Evolutionary conservation across 2,113 vertebrate species (phyloP).

Genomic region (Cyprinodon brontotheroides): DNA sequence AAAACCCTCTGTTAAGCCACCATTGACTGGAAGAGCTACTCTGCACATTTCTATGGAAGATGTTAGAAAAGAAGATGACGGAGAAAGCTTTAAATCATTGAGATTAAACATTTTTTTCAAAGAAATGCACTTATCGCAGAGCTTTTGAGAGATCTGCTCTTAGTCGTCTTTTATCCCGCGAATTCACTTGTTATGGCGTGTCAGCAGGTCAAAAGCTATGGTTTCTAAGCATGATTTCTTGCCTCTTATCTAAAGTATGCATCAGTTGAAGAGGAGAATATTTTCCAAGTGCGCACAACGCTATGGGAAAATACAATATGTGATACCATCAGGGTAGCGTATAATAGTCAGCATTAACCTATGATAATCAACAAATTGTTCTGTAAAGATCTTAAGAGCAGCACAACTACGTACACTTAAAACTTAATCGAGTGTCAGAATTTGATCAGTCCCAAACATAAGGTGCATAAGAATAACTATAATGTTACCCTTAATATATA

Average conservation of each 20-base stretch:
- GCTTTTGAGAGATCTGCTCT: slow-evolving; percentile 31
- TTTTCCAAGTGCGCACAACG: background rate
- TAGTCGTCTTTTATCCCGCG: slow-evolving; percentile 6
- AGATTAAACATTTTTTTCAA: slow-evolving; percentile 59
- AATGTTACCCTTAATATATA: too few species aligned
- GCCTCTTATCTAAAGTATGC: background rate
- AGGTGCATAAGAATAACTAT: too few species aligned
- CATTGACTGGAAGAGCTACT: slow-evolving; percentile 58
- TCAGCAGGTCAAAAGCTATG: background rate
- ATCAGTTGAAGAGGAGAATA: background rate
- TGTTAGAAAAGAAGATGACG: slow-evolving; percentile 45
- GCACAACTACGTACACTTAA: too few species aligned
- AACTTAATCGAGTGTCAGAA: too few species aligned
- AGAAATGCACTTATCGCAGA: slow-evolving; percentile 53
- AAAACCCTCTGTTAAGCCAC: slow-evolving; percentile 61
- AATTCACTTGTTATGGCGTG: background rate
- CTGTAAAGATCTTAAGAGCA: too few species aligned
- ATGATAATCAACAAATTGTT: too few species aligned
- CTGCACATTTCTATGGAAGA: slow-evolving; percentile 50
- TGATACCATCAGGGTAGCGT: background rate
- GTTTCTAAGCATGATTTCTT: background rate
- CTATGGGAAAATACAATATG: background rate
- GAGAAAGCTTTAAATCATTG: slow-evolving; percentile 61
- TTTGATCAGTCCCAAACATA: too few species aligned
- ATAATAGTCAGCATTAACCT: too few species aligned